phyloP scores from a whole-genome alignment of 2,113 vertebrate species.

The Sinocyclocheilus rhinocerous region DNA sequence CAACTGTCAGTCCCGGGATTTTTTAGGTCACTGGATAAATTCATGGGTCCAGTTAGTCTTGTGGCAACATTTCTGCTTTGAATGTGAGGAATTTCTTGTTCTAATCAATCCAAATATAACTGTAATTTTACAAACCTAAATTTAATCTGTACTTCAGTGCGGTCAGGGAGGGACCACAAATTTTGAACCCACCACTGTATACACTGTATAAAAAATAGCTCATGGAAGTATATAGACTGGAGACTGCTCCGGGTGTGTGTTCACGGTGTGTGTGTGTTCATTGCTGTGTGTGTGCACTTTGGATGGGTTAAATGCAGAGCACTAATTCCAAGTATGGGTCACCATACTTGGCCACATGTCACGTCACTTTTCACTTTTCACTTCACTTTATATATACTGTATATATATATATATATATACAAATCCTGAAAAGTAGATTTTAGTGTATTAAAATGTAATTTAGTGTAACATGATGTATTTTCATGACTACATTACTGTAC shows the following conservation, averaged over 20 bases:
- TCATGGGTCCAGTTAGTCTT: neutral
- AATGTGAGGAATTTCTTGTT: neutral
- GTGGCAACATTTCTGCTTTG: neutral
- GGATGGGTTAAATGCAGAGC: too few relatives aligned
- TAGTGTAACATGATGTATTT: too few relatives aligned
- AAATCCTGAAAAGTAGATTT: neutral
- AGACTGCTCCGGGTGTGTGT: too few relatives aligned
- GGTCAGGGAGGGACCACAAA: neutral
- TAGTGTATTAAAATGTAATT: too few relatives aligned
- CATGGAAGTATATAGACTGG: too few relatives aligned
- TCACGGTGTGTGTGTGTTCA: too few relatives aligned
- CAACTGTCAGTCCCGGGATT: neutral
- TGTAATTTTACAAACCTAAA: neutral
- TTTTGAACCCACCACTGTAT: neutral
- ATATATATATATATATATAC: neutral
- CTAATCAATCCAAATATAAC: neutral
- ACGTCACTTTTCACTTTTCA: too few relatives aligned
- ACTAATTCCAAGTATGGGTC: too few relatives aligned
- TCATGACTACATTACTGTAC: neutral
- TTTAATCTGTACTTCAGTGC: neutral
- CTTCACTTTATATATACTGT: too few relatives aligned
- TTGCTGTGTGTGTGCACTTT: too few relatives aligned
- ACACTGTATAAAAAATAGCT: neutral
- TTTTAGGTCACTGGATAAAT: neutral
- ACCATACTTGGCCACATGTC: too few relatives aligned